Base-by-base conservation (phyloP, 1,140 invertebrate genomes). In the Trichonephila clavipes region DNA sequence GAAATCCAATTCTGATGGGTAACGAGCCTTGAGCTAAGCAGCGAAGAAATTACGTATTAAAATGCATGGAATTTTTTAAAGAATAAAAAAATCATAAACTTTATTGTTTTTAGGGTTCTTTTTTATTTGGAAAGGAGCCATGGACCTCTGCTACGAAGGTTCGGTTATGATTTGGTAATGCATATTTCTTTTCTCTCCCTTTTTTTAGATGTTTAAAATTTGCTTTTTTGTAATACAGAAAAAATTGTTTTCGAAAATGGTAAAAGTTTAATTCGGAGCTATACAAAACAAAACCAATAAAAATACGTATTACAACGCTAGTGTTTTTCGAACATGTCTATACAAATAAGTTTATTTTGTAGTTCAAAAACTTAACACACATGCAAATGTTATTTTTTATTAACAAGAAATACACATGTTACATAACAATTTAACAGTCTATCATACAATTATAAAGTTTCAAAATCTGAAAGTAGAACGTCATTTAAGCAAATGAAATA, bases 11-110 rank as follows among this genome's bases (percentile, higher is more conserved):
- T 89, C 88, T n/a, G 44, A 72, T 89, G 62, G 28, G 88, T 89
- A 77, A 89, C 88, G 88, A 89, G 62, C 44, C 66, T 77, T 44
- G 88, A 69, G 62, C 62, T 51, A 40, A 69, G 28, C 28, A 77
- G 34, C 1, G 59, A 66, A 88, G 88, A 89, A 89, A 89, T 89
- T 89, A 72, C 88, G 66, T 77, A 89, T 89, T 89, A 89, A 89
- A 89, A 89, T 89, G 88, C 88, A 89, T 89, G 66, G 88, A 89
- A 89, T 89, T 72, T 89, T 89, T 89, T 72, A 12, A 40, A 16
- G 51, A 34, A 64, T 40, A 34, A 88, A 88, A 87, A 88, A 88
- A 88, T 64, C 86, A 61, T 88, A 88, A 88, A 88, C 86, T 88
- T 88, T 88, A 88, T 88, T 88, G 86, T 88, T 88, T 88, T 24